phyloP scores from a whole-genome alignment of 2,888 invertebrate species.

The Calephelis perditalis region DNA sequence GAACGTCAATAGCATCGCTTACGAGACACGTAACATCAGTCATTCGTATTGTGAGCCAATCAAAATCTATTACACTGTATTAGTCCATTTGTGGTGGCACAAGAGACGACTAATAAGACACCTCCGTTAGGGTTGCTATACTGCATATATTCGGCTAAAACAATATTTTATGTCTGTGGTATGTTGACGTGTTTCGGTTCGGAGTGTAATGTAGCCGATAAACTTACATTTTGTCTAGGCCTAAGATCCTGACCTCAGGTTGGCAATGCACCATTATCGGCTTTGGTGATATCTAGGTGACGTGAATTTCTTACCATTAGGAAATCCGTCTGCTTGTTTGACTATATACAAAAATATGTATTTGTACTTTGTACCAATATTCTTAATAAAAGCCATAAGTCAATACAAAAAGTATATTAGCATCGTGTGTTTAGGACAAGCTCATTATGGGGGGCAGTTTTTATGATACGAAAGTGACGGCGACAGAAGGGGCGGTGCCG shows the following conservation, averaged over 20 bases:
- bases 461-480: conserved; percentile 12
- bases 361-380: conserved; percentile 6
- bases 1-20: conserved; percentile 30
- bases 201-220: too few relatives aligned
- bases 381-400: conserved; percentile 9
- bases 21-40: conserved; percentile 35
- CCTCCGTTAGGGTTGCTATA: conserved; percentile 30
- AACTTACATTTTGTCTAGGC: too few relatives aligned
- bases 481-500: conserved; percentile 39
- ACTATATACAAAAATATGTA: too few relatives aligned
- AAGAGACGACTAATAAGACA: conserved; percentile 52
- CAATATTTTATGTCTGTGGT: too few relatives aligned
- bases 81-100: conserved; percentile 54
- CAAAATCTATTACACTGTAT: conserved; percentile 55
- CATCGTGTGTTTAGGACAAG: conserved; percentile 34
- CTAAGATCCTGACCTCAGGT: too few relatives aligned
- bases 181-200: too few relatives aligned
- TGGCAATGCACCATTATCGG: too few relatives aligned
- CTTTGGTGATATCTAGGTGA: too few relatives aligned
- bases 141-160: neutral
- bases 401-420: conserved; percentile 26
- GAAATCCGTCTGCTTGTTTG: too few relatives aligned
- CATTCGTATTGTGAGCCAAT: conserved; percentile 67
- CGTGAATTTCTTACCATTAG: too few relatives aligned
- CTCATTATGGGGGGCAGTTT: conserved; percentile 31